Conservation (phyloP, 1,140 invertebrate species). For the Frieseomelitta varia region DNA sequence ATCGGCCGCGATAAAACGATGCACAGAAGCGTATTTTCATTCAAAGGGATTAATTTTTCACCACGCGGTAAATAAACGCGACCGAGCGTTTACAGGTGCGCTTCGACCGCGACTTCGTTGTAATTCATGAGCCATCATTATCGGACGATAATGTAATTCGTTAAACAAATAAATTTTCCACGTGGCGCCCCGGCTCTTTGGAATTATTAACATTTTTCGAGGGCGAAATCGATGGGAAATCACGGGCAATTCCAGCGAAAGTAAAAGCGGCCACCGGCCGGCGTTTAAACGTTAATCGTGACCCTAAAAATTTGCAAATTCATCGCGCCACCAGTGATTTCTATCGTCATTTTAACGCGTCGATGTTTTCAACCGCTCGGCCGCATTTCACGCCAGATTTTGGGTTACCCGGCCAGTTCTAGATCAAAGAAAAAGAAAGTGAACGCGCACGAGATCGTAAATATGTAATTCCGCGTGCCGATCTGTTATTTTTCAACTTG, state of each 20-base stretch:
- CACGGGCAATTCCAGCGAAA: conserved; percentile 15
- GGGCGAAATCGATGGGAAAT: conserved; percentile 32
- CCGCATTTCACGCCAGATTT: neutral
- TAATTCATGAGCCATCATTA: conserved; percentile 35
- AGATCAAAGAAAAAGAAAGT: neutral
- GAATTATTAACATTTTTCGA: conserved; percentile 48
- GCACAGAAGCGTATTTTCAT: neutral
- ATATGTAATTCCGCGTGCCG: neutral
- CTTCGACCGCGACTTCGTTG: neutral
- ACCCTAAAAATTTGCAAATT: conserved; percentile 43
- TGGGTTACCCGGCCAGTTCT: neutral
- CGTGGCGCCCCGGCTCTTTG: neutral
- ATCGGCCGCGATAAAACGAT: neutral
- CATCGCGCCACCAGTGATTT: neutral
- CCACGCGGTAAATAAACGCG: neutral
- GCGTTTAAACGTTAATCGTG: conserved; percentile 39
- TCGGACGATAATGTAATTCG: conserved; percentile 21
- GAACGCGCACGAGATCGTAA: neutral
- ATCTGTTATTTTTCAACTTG: neutral
- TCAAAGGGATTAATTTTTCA: conserved; percentile 2
- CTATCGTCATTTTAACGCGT: conserved; percentile 2
- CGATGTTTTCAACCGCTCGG: neutral
- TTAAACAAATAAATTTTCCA: conserved; percentile 40
- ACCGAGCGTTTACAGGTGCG: neutral
- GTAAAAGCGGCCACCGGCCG: conserved; percentile 23